These are phyloP conservation scores for Pangasius sanitwongsei DNA, from an alignment of 2,797 vertebrate genomes.

Conservation along the genomic window DNA sequence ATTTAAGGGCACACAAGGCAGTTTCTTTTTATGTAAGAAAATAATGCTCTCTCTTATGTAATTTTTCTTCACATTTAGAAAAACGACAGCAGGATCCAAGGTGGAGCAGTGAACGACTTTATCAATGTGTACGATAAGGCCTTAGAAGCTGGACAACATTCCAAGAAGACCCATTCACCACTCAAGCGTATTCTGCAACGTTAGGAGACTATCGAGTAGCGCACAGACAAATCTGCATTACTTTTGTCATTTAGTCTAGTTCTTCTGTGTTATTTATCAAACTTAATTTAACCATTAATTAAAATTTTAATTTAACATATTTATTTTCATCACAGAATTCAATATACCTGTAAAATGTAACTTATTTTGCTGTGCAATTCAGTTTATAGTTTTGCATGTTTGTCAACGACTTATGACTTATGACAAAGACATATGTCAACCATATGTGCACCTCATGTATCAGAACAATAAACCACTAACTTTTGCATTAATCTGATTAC, in stretches of 20 bases:
- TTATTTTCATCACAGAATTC: conserved; percentile 49
- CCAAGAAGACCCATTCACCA: background rate
- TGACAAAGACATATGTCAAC: background rate
- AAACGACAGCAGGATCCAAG: conserved; percentile 23
- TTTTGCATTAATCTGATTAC: conserved; percentile 3
- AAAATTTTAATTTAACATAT: conserved; percentile 47
- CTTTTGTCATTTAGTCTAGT: conserved; percentile 2
- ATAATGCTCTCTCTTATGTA: background rate
- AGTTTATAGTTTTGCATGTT: conserved; percentile 28
- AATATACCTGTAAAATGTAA: conserved; percentile 37
- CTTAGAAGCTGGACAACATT: background rate
- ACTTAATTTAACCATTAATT: conserved; percentile 42
- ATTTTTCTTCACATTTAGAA: conserved; percentile 39
- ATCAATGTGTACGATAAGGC: conserved; percentile 17
- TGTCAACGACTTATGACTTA: background rate
- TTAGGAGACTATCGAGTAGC: background rate
- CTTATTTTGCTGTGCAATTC: conserved; percentile 36
- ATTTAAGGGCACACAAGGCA: too few relatives aligned
- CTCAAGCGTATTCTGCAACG: background rate
- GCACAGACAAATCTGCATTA: background rate
- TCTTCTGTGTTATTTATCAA: conserved; percentile 52
- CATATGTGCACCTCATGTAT: conserved; percentile 5
- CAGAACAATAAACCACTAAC: conserved; percentile 34
- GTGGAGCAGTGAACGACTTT: conserved; percentile 50
- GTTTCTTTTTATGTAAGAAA: background rate